Base-by-base conservation (phyloP, 2,113 vertebrate species). In the Onychorhynchus coronatus region DNA sequence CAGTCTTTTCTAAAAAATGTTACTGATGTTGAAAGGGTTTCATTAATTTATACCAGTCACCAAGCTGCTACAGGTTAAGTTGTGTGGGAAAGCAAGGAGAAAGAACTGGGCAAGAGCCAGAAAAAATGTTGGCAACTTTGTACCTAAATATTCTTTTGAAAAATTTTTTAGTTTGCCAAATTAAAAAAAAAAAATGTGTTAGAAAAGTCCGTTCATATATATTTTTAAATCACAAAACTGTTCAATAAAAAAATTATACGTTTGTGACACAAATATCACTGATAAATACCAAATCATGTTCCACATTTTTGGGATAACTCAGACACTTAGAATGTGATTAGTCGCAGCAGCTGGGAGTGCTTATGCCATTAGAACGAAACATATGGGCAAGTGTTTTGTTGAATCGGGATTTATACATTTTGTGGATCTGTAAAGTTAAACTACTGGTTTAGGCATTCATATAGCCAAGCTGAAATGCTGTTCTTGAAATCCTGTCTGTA, bases 361-460 rank as follows among this genome's bases (percentile, higher is more conserved):
- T 94, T 94, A 81, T 88, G 81, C 37, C 88, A 89, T 95, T 94
- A 95, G 63, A 93, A 58, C 49, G 66, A 91, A 96, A 47, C 87
- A 96, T 88, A 93, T 72, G 76, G 90, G n/a, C 23, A 89, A 96
- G 47, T 71, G 41, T 92, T 96, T 85, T 63, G 62, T 79, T 91
- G 81, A 84, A 94, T 89, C 2, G 2, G 49, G 62, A 78, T 92
- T 91, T 94, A 72, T 89, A 50, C n/a, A 52, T 88, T 88, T 72
- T 74, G 56, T 72, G 39, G 55, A 55, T 91, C 53, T 91, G 35
- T 72, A n/a, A 42, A 83, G 44, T 42, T 67, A 78, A 95, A 81
- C 71, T 65, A 56, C 31, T 68, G 56, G 49, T 85, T 88, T 31
- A 89, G 27, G 17, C 33, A 44, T 72, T 89, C 73, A 35, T 44